Evolutionary conservation across 2,113 vertebrate genomes (phyloP).

Genomic region (Oncorhynchus clarkii): DNA sequence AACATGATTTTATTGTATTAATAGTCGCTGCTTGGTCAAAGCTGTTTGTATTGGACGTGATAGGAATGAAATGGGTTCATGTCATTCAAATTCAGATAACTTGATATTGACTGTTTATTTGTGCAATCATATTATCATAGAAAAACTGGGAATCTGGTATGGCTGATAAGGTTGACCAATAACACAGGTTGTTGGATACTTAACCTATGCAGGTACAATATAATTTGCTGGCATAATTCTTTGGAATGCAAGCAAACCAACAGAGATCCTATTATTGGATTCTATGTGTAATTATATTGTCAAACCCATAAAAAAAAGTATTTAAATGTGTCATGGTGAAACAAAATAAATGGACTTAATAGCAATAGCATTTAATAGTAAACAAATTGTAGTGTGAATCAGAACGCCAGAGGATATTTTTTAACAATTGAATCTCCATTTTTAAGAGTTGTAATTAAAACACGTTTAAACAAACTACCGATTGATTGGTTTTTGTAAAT

Average conservation of each 20-base stretch:
- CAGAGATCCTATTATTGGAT: too few relatives aligned
- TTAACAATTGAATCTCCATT: not conserved
- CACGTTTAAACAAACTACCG: not conserved
- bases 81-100: not conserved
- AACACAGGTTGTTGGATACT: not conserved
- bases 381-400: not conserved
- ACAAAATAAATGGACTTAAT: too few relatives aligned
- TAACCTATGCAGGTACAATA: not conserved
- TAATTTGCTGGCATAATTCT: not conserved
- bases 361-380: too few relatives aligned
- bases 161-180: not conserved
- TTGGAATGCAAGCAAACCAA: too few relatives aligned
- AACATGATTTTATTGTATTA: too few relatives aligned
- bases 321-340: too few relatives aligned
- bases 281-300: too few relatives aligned
- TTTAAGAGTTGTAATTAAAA: not conserved
- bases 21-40: not conserved
- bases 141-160: not conserved
- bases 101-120: constrained; percentile 2
- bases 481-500: not conserved
- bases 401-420: not conserved
- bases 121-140: not conserved
- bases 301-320: too few relatives aligned
- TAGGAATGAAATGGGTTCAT: not conserved
- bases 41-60: not conserved